Conservation (phyloP, 2,797 vertebrate genomes). For the Chromis chromis region DNA sequence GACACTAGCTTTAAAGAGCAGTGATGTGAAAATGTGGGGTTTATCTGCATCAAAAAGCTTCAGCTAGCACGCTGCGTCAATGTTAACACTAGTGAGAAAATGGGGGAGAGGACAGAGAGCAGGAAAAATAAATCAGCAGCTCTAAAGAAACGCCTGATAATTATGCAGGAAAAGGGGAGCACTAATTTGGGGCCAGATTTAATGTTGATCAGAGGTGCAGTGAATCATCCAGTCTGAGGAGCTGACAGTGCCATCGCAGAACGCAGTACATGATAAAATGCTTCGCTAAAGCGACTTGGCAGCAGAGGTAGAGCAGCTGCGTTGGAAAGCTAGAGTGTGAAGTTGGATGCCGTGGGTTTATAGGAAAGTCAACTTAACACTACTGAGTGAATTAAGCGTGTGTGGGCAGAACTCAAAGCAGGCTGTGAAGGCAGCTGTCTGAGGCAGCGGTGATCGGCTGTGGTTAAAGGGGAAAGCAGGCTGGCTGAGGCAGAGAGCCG, state of each 20-base stretch:
- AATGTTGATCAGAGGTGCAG: slow-evolving; percentile 31
- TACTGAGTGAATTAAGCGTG: slow-evolving; percentile 70
- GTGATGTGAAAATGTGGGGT: not conserved
- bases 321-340: slow-evolving; percentile 71
- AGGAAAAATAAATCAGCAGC: slow-evolving; percentile 15
- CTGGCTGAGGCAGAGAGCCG: slow-evolving; percentile 13
- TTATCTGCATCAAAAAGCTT: not conserved
- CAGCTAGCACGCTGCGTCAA: not conserved
- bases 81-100: not conserved
- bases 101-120: not conserved
- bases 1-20: not conserved
- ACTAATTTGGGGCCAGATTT: slow-evolving; percentile 44
- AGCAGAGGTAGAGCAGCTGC: slow-evolving; percentile 72
- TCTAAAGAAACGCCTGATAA: slow-evolving; percentile 50
- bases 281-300: slow-evolving; percentile 63
- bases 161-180: slow-evolving; percentile 40
- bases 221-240: slow-evolving; percentile 35
- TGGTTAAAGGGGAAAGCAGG: slow-evolving; percentile 36
- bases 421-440: slow-evolving; percentile 78
- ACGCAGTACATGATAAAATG: slow-evolving; percentile 40
- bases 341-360: slow-evolving; percentile 66
- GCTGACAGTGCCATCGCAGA: slow-evolving; percentile 30
- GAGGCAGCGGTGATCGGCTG: slow-evolving; percentile 49
- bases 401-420: slow-evolving; percentile 72
- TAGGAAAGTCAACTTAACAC: slow-evolving; percentile 73